Percentiles rank a stretch among this genome's conserved stretches.
Evolutionary conservation across 92 coral and sea anemone species (phyloP).

Genomic region (Palythoa grandis): DNA sequence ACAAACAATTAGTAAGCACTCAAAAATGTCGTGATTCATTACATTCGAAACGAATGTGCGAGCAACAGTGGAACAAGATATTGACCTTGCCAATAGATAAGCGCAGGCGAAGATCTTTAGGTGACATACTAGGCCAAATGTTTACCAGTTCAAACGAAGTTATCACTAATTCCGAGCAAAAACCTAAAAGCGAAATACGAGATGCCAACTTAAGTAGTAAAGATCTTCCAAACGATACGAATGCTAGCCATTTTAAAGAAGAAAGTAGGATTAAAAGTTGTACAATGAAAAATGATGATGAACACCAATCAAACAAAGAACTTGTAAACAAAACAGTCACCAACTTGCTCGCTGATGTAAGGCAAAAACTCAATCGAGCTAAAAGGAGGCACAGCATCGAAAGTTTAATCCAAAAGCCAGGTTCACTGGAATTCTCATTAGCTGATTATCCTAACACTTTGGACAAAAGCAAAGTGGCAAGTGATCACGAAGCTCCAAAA

Average conservation of each 20-base stretch:
- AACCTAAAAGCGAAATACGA: background rate
- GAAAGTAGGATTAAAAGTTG: background rate
- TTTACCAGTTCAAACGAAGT: no score
- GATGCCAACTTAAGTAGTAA: background rate
- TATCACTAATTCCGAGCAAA: background rate
- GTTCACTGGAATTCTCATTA: background rate
- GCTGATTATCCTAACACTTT: background rate
- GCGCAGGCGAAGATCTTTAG: background rate
- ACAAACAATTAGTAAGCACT: background rate
- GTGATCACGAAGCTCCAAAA: background rate
- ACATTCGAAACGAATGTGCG: background rate
- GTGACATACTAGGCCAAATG: background rate
- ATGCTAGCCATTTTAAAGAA: background rate
- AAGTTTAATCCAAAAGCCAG: background rate
- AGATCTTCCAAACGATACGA: background rate
- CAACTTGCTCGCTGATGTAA: conserved; percentile 1
- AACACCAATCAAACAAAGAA: background rate
- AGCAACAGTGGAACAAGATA: background rate
- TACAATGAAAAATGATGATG: background rate
- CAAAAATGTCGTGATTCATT: background rate
- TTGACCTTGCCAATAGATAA: background rate
- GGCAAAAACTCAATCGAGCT: background rate
- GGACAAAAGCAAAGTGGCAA: background rate
- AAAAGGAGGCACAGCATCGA: conserved; percentile 21
- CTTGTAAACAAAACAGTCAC: background rate